Conservation (phyloP, 1,140 invertebrate genomes). For the Xylocopa sonorina region DNA sequence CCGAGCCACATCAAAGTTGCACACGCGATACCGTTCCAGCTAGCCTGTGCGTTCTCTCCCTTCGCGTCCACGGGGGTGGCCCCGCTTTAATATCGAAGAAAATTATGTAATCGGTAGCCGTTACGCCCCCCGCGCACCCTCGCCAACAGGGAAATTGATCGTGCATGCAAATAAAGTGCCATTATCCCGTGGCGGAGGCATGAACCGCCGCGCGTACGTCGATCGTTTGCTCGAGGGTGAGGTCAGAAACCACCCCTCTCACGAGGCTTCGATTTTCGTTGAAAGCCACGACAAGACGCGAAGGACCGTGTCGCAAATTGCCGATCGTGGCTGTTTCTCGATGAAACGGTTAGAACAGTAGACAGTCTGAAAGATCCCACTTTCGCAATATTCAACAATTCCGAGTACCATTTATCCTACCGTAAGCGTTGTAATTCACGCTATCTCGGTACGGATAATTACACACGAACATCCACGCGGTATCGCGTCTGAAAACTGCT, state of each 20-base stretch:
- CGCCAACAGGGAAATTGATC: slow-evolving; percentile 70
- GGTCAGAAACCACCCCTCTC: slow-evolving; percentile 42
- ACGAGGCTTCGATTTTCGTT: slow-evolving; percentile 58
- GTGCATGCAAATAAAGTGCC: slow-evolving; percentile 77
- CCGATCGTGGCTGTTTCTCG: not conserved
- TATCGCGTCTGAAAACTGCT: too few species aligned
- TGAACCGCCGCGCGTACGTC: slow-evolving; percentile 60
- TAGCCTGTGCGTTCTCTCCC: slow-evolving; percentile 7
- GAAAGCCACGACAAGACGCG: slow-evolving; percentile 58
- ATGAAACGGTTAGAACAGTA: not conserved
- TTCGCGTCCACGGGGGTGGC: slow-evolving; percentile 49
- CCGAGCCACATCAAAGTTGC: slow-evolving; percentile 78
- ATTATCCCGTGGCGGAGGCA: slow-evolving; percentile 66
- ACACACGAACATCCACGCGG: too few species aligned
- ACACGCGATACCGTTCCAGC: slow-evolving; percentile 74
- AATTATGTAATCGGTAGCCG: slow-evolving; percentile 77
- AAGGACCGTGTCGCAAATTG: not conserved
- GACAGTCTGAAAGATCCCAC: not conserved
- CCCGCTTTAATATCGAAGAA: slow-evolving; percentile 75
- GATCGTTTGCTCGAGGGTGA: slow-evolving; percentile 37
- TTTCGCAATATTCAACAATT: not conserved
- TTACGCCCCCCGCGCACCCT: slow-evolving; percentile 56
- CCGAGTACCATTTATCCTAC: too few species aligned
- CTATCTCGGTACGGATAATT: too few species aligned
- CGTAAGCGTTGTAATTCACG: too few species aligned